Base-by-base conservation (phyloP, 2,113 vertebrate species). In the Oncorhynchus gorbuscha region DNA sequence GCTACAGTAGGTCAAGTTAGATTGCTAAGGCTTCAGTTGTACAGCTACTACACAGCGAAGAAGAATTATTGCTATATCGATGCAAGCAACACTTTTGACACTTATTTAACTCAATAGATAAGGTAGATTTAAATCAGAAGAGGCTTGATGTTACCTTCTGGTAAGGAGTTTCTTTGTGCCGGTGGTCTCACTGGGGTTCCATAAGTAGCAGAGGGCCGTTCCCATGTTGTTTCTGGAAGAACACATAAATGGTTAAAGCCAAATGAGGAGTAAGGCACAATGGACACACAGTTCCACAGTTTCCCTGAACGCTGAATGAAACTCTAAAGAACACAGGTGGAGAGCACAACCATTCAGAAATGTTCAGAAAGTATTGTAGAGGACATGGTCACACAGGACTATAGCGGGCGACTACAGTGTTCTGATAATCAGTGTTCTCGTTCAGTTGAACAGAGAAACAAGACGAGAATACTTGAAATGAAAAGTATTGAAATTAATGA, bases 171-270 rank as follows among this genome's bases (percentile, higher is more conserved):
- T 2, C 72, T 71, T 4, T 0, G 79, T 76, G 84, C 81, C 84
- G 83, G 74, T 9, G 58, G 49, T 58, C 82, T 80, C 82, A 70
- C 85, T 14, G 78, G 79, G 79, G 73, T 80, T 64, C 80, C 76
- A 5, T 75, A 76, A 6, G 81, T 71, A 18, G 8, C 55, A 24
- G 81, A 79, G 24, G 83, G 85, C 74, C 35, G 76, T 2, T 51
- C 77, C 86, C 85, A 84, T 78, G 86, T 87, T 81, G 80, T 85
- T 76, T 87, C 85, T 85, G 81, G 32, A 81, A 84, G 1, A 3
- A 86, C 0, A 76, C 4, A 62, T 77, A 76, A 73, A 58, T 61
- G 2, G 51, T 16, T 0, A 30, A 24, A 24, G 26, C 4, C 8
- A 32, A 32, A 14, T 9, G 24, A 67, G 65, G 13, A 9, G n/a